Conservation (phyloP, 1,140 invertebrate species). For the Drosophila ananassae region DNA sequence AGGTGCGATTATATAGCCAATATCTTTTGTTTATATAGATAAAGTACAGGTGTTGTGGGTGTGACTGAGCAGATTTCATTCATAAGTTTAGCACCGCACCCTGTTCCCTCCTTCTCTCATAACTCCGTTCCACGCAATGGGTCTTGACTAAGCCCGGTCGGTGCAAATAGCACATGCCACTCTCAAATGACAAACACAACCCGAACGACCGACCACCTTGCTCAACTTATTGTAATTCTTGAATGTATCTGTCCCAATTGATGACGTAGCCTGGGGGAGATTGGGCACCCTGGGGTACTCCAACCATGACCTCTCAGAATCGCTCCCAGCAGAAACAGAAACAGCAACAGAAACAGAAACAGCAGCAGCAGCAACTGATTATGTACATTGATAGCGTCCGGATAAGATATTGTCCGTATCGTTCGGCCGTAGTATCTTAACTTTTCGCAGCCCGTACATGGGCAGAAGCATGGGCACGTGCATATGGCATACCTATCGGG, state of each 20-base stretch:
- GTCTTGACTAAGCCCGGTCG: constrained; percentile 36
- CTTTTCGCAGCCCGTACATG: constrained; percentile 38
- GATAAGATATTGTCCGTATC: constrained; percentile 77
- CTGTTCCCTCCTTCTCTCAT: constrained; percentile 4
- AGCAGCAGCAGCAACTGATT: constrained; percentile 67
- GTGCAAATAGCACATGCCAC: constrained; percentile 51
- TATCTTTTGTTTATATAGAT: constrained; percentile 77
- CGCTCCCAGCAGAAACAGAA: constrained; percentile 7
- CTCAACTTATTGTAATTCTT: constrained; percentile 55
- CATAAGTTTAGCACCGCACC: constrained; percentile 59
- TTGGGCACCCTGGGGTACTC: constrained; percentile 3
- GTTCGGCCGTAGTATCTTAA: constrained; percentile 74
- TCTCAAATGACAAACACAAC: constrained; percentile 11
- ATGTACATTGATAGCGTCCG: constrained; percentile 72
- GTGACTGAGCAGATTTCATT: constrained; percentile 72
- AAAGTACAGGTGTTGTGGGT: constrained; percentile 56
- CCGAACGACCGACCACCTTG: background rate
- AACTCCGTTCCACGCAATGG: background rate
- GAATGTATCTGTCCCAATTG: constrained; percentile 48
- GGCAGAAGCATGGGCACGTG: constrained; percentile 66
- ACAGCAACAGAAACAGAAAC: constrained; percentile 5
- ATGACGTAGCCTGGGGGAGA: constrained; percentile 52
- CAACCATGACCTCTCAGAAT: constrained; percentile 58
- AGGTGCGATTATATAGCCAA: constrained; percentile 60
- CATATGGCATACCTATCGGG: constrained; percentile 50